A percentile compares a stretch with the other conserved stretches of the same genome.
Conservation (phyloP, 92 coral and sea anemone species). For the Epizoanthus ramosus region DNA sequence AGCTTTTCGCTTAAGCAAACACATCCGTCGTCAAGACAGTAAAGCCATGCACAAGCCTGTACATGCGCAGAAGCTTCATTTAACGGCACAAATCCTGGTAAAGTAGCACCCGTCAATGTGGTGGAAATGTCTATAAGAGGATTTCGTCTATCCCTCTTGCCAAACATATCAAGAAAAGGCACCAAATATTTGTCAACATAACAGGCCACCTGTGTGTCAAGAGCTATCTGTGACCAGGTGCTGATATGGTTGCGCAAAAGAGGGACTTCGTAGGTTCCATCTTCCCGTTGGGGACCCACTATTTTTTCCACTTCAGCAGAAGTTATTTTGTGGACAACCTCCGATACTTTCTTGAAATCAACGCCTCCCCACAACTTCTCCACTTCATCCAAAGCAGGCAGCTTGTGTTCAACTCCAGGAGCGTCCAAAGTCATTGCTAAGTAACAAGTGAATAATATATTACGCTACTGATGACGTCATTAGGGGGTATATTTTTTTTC, state of each 20-base stretch:
- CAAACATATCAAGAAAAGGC: background rate
- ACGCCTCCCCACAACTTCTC: too few relatives aligned
- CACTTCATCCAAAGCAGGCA: too few relatives aligned
- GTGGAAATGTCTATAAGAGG: background rate
- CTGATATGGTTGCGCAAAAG: background rate
- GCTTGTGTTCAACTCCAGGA: too few relatives aligned
- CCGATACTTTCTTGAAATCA: background rate
- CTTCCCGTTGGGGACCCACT: background rate
- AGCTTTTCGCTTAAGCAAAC: conserved; percentile 3
- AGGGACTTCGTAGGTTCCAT: conserved; percentile 28
- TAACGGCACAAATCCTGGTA: background rate
- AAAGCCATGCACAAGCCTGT: background rate
- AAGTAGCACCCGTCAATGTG: conserved; percentile 2
- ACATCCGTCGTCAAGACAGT: conserved; percentile 1
- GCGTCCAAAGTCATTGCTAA: too few relatives aligned
- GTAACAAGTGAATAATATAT: too few relatives aligned
- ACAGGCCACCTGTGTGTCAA: background rate
- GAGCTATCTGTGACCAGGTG: background rate
- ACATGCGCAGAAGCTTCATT: conserved; percentile 1
- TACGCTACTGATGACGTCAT: too few relatives aligned
- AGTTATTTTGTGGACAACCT: background rate
- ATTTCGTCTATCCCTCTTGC: conserved; percentile 6
- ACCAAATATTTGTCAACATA: conserved; percentile 2
- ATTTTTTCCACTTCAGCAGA: background rate
- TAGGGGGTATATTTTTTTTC: too few relatives aligned